Base-by-base conservation (phyloP, 2,888 invertebrate species). In the Hyles lineata region DNA sequence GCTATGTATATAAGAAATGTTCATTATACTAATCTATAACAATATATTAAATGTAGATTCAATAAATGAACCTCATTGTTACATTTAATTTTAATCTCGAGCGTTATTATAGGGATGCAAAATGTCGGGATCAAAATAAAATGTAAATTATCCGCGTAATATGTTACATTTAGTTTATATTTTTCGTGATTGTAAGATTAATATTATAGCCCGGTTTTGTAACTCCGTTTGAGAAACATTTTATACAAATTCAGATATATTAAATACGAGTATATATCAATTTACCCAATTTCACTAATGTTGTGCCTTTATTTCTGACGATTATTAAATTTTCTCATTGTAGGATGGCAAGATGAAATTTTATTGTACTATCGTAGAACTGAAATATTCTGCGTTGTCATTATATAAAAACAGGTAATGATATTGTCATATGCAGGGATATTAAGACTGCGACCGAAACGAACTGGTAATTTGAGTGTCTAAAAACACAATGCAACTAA, bases 1-100 rank as follows among this genome's bases (percentile, higher is more conserved):
- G 35, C 43, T 43, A 43, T 63, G 63, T 63, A 63, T 43, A 63
- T 63, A 63, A 63, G 63, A 61, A 29, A 19, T 19, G 19, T 61
- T 61, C 11, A n/a, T 55, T 58, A 23, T 25, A 29, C 17, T 29
- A 25, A 61, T 29, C 60, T 19, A 17, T 29, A 61, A 29, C 23
- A 25, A 32, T 32, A 29, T 25, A 17, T 61, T 21, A 21, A 58
- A 62, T 19, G 15, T 25, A 17, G 7, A 9, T n/a, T 17, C 32
- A 5, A 32, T 19, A 32, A 29, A 19, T 9, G n/a, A 62, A 62
- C 17, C 15, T 8, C 23, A 60, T 60, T 61, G 25, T 61, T 61
- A 32, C 8, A 61, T 15, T 19, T 2, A 25, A 60, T 60, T 23
- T 21, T 60, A 23, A 60, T 60, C 23, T 23, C 60, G 25, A 15